phyloP scores from a whole-genome alignment of 2,113 vertebrate genomes.

The Oreocharis arfaki region DNA sequence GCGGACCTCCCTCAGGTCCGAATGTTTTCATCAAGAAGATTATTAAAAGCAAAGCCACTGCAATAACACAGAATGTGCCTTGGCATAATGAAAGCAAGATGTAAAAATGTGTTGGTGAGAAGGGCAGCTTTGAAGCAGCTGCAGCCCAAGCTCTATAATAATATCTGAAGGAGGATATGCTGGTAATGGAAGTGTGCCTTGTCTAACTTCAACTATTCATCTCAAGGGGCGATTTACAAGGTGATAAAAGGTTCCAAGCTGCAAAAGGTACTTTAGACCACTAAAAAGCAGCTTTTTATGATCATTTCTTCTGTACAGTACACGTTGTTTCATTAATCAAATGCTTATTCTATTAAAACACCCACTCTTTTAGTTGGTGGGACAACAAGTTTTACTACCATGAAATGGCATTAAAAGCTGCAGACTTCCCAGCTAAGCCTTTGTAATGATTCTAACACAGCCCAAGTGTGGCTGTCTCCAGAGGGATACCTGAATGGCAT shows the following conservation, averaged over 20 bases:
- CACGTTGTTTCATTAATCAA: conserved; percentile 71
- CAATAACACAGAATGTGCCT: conserved; percentile 13
- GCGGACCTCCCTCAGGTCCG: conserved; percentile 39
- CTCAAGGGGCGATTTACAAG: conserved; percentile 69
- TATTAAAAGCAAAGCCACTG: conserved; percentile 52
- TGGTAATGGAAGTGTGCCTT: conserved; percentile 53
- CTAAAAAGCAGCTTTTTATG: conserved; percentile 68
- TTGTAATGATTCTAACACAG: conserved; percentile 47
- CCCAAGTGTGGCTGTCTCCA: conserved; percentile 24
- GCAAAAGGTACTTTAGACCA: conserved; percentile 66
- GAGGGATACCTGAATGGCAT: neutral
- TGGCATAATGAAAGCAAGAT: conserved; percentile 68
- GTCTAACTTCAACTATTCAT: conserved; percentile 60
- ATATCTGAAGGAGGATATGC: conserved; percentile 44
- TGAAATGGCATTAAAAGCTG: conserved; percentile 65
- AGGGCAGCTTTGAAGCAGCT: conserved; percentile 63
- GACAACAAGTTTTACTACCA: conserved; percentile 61
- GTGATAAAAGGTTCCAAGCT: conserved; percentile 71
- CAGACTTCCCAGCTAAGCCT: conserved; percentile 52
- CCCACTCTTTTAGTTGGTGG: conserved; percentile 40
- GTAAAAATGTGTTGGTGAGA: conserved; percentile 62
- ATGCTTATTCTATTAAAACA: conserved; percentile 69
- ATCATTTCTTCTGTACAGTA: conserved; percentile 62
- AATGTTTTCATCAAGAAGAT: neutral
- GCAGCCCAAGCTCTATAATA: conserved; percentile 17